Base-by-base conservation (phyloP, 2,113 vertebrate genomes). In the Rhinogobius similis region DNA sequence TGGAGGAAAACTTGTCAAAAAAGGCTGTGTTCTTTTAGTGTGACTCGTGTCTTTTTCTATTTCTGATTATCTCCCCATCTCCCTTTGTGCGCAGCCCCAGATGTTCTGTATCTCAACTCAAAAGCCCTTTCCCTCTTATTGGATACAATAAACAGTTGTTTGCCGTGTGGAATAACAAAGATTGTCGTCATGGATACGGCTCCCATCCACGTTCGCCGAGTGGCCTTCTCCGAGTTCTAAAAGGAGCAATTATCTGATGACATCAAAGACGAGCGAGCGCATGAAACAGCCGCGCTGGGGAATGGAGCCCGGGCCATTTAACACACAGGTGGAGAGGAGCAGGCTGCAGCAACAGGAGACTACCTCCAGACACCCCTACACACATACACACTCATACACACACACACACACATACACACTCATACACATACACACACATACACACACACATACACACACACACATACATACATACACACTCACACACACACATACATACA, bases 191-290 rank as follows among this genome's bases (percentile, higher is more conserved):
- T 91, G 88, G 89, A 86, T 82, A 92, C 90, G 38, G 79, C 38
- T 76, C 78, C 70, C 81, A 81, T 67, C 77, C 46, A 8, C 38
- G 70, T 67, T 65, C 65, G 48, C 72, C 76, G 85, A 90, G 86
- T 87, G 88, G 82, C 84, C 79, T 79, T 85, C 81, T 84, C 78
- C 8, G 67, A 87, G 77, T 90, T 92, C 86, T 87, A 91, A 90
- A 89, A 86, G 88, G 89, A 90, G 88, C 85, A 92, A 92, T 92
- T 92, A 92, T 88, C 85, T 87, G 85, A 84, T 88, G 90, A 91
- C 88, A 90, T 92, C 90, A 92, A 92, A 92, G 88, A 87, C 80
- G 76, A 74, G 78, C 76, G 73, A 86, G 48, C 1, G 39, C 81
- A 85, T 82, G 77, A 86, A 85, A 87, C 82, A 73, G 78, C 76